Evolutionary conservation across 2,113 vertebrate genomes (phyloP).

Genomic region (Catagonus wagneri): DNA sequence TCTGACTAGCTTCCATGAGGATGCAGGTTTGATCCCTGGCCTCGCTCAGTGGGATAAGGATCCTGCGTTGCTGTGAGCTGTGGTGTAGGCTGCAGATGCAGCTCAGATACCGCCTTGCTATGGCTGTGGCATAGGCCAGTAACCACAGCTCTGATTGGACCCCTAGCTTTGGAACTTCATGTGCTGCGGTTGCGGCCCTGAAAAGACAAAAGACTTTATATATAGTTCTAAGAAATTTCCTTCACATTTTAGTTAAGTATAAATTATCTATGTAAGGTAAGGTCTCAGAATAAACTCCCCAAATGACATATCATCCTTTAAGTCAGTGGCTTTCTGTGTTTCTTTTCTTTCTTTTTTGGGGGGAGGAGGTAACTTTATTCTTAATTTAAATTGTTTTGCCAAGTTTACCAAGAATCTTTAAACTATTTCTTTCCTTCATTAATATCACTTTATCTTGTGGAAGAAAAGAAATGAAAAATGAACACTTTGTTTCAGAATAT

Average conservation of each 20-base stretch:
- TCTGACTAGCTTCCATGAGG: too few relatives aligned
- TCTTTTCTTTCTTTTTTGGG: background rate
- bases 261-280: conserved; percentile 38
- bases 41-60: too few relatives aligned
- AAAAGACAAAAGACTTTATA: too few relatives aligned
- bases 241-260: conserved; percentile 49
- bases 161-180: too few relatives aligned
- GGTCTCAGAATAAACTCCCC: background rate
- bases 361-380: background rate
- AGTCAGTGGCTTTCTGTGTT: background rate
- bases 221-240: conserved; percentile 47
- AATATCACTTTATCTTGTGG: background rate
- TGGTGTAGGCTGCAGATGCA: too few relatives aligned
- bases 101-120: too few relatives aligned
- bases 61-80: too few relatives aligned
- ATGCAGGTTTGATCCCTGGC: too few relatives aligned
- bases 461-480: background rate
- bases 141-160: too few relatives aligned
- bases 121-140: too few relatives aligned
- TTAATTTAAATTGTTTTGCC: conserved; percentile 14
- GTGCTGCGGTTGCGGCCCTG: too few relatives aligned
- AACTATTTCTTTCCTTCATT: conserved; percentile 14
- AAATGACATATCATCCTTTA: background rate
- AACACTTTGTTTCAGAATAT: background rate
- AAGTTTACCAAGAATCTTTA: background rate